Conservation (phyloP, 2,888 invertebrate genomes). For the Agrotis exclamationis region DNA sequence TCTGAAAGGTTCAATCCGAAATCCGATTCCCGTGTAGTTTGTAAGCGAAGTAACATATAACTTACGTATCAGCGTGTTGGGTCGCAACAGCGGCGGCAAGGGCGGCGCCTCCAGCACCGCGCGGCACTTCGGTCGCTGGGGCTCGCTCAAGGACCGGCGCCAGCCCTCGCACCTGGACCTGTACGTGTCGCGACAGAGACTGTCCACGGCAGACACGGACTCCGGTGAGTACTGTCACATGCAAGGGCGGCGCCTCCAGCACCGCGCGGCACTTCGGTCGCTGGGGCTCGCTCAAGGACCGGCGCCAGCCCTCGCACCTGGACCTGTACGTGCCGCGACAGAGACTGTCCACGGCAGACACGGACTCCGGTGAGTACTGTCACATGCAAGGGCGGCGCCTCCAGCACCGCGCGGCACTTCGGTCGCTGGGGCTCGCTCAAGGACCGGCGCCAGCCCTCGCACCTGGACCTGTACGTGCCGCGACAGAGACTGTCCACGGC, state of each 20-base stretch:
- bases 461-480: constrained; percentile 88
- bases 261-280: constrained; percentile 93
- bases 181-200: constrained; percentile 82
- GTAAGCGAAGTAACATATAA: constrained; percentile 39
- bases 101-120: constrained; percentile 87
- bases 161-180: constrained; percentile 92
- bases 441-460: constrained; percentile 93
- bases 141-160: constrained; percentile 94
- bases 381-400: constrained; percentile 72
- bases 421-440: constrained; percentile 96
- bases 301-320: constrained; percentile 93
- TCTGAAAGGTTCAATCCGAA: not conserved
- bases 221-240: constrained; percentile 73
- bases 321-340: constrained; percentile 84
- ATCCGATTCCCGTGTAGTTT: constrained; percentile 14
- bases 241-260: constrained; percentile 78
- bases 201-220: constrained; percentile 85
- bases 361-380: constrained; percentile 79
- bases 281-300: constrained; percentile 95
- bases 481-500: constrained; percentile 83
- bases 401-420: constrained; percentile 91
- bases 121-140: constrained; percentile 94
- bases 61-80: constrained; percentile 80
- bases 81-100: constrained; percentile 83
- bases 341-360: constrained; percentile 84